Conservation (phyloP, 2,797 vertebrate species). For the Protonibea diacanthus region DNA sequence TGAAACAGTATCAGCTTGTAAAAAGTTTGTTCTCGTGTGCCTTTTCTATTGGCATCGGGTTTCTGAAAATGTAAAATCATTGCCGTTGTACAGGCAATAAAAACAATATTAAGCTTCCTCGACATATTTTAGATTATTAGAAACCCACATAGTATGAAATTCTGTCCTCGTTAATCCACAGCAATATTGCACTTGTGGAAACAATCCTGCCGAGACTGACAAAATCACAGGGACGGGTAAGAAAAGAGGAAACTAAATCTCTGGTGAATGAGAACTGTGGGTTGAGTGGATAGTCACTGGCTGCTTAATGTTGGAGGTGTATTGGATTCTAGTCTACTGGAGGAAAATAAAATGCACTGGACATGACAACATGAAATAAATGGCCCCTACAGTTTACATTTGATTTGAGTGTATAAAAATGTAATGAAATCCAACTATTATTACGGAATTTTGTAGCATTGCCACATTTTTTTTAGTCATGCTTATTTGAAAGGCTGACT, state of each 20-base stretch:
- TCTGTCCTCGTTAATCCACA: slow-evolving; percentile 66
- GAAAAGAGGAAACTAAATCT: slow-evolving; percentile 15
- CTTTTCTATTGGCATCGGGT: slow-evolving; percentile 24
- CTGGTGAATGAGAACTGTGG: slow-evolving; percentile 22
- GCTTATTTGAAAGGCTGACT: slow-evolving; percentile 32
- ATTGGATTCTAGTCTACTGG: background rate
- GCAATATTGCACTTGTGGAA: slow-evolving; percentile 55
- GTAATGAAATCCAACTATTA: background rate
- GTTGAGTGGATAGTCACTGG: background rate
- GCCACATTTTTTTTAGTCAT: slow-evolving; percentile 27
- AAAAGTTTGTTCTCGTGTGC: background rate
- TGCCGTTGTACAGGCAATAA: slow-evolving; percentile 42
- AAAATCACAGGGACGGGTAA: slow-evolving; percentile 20
- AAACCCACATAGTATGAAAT: slow-evolving; percentile 53
- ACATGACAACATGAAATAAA: slow-evolving; percentile 6
- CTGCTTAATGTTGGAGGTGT: slow-evolving; percentile 18
- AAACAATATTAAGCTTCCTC: slow-evolving; percentile 57
- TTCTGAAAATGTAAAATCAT: slow-evolving; percentile 42
- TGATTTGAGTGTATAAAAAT: slow-evolving; percentile 1
- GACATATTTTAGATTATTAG: slow-evolving; percentile 61
- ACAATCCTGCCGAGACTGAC: slow-evolving; percentile 42
- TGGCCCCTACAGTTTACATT: background rate
- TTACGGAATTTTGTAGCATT: slow-evolving; percentile 7
- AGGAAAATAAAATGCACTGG: background rate
- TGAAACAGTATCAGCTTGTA: slow-evolving; percentile 21